Evolutionary conservation across 2,888 invertebrate genomes (phyloP).

Genomic region (Cheiracanthium punctorium): DNA sequence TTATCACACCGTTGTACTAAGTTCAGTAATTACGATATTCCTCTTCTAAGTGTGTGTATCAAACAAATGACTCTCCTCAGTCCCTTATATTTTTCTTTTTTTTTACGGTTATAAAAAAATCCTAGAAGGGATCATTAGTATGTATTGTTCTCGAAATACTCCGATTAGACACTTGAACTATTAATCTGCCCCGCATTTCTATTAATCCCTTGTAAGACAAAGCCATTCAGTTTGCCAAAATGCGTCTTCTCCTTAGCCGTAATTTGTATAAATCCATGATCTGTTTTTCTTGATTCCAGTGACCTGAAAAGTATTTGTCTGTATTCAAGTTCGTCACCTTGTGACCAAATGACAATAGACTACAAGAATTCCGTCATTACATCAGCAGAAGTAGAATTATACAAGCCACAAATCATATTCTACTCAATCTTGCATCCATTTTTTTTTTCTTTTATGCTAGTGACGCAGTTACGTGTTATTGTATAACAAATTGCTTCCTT

Average conservation of each 20-base stretch:
- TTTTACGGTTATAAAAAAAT: no score
- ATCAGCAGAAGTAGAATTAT: not conserved
- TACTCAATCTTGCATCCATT: not conserved
- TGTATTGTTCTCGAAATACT: no score
- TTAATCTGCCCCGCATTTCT: not conserved
- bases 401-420: not conserved
- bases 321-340: not conserved
- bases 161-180: not conserved
- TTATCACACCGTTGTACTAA: no score
- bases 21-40: no score
- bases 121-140: not conserved
- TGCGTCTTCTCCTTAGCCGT: not conserved
- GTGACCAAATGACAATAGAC: constrained; percentile 6
- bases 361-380: not conserved
- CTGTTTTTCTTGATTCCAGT: not conserved
- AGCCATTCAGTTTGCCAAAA: not conserved
- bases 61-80: no score
- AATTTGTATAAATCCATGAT: not conserved
- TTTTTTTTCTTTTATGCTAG: not conserved
- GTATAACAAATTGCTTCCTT: no score
- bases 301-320: not conserved
- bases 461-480: no score
- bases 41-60: no score
- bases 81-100: no score
- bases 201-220: not conserved